Conservation (phyloP, 2,888 invertebrate genomes). For the Plagodis pulveraria region DNA sequence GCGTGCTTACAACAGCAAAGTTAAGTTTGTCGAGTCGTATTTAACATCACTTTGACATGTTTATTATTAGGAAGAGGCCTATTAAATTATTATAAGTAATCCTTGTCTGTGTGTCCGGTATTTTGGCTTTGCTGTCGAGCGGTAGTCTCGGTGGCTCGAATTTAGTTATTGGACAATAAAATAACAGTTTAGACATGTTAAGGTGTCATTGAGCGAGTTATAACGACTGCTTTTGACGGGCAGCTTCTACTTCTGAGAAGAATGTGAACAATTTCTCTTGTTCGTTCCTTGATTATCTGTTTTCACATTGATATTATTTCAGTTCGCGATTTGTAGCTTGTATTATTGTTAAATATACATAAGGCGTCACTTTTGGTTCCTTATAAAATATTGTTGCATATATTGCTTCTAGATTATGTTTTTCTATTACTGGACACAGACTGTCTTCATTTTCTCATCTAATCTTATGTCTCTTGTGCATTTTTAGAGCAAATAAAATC, state of each 20-base stretch:
- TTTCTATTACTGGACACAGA: too few relatives aligned
- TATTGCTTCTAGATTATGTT: too few relatives aligned
- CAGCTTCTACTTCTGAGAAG: constrained; percentile 34
- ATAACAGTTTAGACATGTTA: constrained; percentile 68
- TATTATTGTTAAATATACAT: constrained; percentile 7
- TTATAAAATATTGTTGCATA: too few relatives aligned
- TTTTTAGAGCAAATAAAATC: too few relatives aligned
- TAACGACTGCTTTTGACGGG: constrained; percentile 40
- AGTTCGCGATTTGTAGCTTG: constrained; percentile 3
- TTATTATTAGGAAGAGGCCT: constrained; percentile 81
- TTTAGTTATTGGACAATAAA: constrained; percentile 61
- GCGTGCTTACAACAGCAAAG: constrained; percentile 30
- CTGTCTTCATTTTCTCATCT: too few relatives aligned
- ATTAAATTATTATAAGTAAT: constrained; percentile 82
- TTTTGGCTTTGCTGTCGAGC: constrained; percentile 69
- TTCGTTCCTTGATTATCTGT: constrained; percentile 2
- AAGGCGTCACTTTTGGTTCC: too few relatives aligned
- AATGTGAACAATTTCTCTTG: constrained; percentile 26
- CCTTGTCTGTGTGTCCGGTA: constrained; percentile 70
- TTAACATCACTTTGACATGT: constrained; percentile 79
- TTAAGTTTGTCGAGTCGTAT: constrained; percentile 61
- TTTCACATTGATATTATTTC: constrained; percentile 7
- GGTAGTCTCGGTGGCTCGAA: constrained; percentile 54
- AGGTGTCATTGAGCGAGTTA: constrained; percentile 56
- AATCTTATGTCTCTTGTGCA: too few relatives aligned